phyloP scores from a whole-genome alignment of 2,113 vertebrate genomes.

The Phylloscopus whistleri region DNA sequence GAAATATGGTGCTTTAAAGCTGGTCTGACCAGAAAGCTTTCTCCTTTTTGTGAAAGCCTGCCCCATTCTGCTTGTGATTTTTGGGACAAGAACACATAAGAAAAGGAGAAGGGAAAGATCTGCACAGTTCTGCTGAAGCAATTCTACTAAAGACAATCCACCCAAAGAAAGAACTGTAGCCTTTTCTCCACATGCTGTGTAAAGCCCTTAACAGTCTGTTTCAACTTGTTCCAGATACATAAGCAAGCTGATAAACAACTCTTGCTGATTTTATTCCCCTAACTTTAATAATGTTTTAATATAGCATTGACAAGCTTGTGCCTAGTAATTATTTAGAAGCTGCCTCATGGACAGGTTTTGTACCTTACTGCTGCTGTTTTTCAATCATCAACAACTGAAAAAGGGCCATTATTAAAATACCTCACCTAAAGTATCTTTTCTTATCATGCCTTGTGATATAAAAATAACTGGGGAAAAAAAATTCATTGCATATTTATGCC shows the following conservation, averaged over 20 bases:
- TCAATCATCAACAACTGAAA: not conserved
- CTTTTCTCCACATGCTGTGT: not conserved
- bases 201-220: not conserved
- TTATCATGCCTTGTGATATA: not conserved
- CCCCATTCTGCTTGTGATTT: not conserved
- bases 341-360: conserved; percentile 9
- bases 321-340: conserved; percentile 38
- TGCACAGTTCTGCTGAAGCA: not conserved
- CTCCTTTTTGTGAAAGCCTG: not conserved
- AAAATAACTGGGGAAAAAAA: not conserved
- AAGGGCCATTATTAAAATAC: conserved; percentile 12
- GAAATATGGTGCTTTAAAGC: not conserved
- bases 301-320: not conserved
- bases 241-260: conserved; percentile 17
- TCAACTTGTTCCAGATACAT: conserved; percentile 9
- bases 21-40: not conserved
- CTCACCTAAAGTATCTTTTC: not conserved
- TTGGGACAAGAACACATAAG: not conserved
- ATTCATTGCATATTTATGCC: conserved; percentile 36
- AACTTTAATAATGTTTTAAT: conserved; percentile 42
- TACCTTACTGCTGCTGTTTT: not conserved
- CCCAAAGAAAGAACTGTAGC: not conserved
- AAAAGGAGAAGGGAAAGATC: not conserved
- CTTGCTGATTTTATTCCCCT: conserved; percentile 29
- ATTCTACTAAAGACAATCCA: not conserved